Evolutionary conservation across 2,888 invertebrate species (phyloP).

Genomic region (Brachypalpus laphriformis): DNA sequence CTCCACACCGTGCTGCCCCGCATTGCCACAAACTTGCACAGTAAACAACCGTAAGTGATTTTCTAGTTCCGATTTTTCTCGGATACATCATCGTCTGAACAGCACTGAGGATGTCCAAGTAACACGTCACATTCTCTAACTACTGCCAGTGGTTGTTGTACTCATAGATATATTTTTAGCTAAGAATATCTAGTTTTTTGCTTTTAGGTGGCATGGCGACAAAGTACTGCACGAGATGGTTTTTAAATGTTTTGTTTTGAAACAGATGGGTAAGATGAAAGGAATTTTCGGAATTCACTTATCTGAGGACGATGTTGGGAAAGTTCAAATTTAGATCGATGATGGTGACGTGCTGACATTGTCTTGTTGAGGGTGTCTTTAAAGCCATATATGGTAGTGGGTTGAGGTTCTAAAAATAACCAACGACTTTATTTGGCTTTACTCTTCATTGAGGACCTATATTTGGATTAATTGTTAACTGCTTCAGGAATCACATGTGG

Average conservation of each 20-base stretch:
- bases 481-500: neutral
- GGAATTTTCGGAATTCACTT: constrained; percentile 45
- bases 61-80: constrained; percentile 21
- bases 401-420: constrained; percentile 18
- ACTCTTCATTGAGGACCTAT: neutral
- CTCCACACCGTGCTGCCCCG: neutral
- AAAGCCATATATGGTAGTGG: constrained; percentile 22
- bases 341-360: neutral
- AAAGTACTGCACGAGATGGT: neutral
- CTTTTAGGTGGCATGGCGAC: constrained; percentile 18
- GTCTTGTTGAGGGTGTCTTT: neutral
- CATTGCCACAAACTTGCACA: constrained; percentile 7
- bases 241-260: constrained; percentile 1
- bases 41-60: constrained; percentile 17
- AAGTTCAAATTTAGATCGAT: constrained; percentile 38
- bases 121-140: constrained; percentile 45
- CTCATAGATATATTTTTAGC: constrained; percentile 47
- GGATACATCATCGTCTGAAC: constrained; percentile 30
- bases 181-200: neutral
- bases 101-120: constrained; percentile 32
- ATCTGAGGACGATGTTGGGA: neutral
- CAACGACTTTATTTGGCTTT: neutral
- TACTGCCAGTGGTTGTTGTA: constrained; percentile 51
- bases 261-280: constrained; percentile 45
- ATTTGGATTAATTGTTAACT: neutral